phyloP scores from a whole-genome alignment of 2,113 vertebrate genomes.

The Castor canadensis region DNA sequence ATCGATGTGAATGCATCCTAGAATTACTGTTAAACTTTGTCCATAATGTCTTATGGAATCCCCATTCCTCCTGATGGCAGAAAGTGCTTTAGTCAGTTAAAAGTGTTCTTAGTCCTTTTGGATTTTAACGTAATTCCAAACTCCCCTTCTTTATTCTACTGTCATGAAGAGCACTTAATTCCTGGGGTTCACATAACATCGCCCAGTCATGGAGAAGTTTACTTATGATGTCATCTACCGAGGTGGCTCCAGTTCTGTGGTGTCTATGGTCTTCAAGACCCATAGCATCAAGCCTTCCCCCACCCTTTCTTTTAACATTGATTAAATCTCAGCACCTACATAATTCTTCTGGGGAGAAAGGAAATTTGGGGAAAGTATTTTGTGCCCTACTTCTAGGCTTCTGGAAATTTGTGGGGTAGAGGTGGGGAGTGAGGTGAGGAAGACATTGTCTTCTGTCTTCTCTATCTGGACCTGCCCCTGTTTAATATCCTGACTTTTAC shows the following conservation, averaged over 20 bases:
- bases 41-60: not conserved
- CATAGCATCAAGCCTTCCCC: too few species aligned
- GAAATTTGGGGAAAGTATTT: not conserved
- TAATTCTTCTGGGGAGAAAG: not conserved
- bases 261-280: not conserved
- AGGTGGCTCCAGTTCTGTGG: rapidly evolving
- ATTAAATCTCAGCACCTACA: not conserved
- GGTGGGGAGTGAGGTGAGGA: rapidly evolving
- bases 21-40: not conserved
- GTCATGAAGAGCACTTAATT: rapidly evolving
- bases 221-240: rapidly evolving
- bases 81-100: not conserved
- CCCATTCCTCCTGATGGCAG: not conserved
- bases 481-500: rapidly evolving
- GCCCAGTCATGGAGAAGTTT: rapidly evolving
- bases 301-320: not conserved
- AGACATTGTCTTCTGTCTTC: rapidly evolving
- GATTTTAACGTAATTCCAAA: not conserved
- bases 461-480: not conserved
- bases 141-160: not conserved
- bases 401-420: not conserved
- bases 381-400: not conserved
- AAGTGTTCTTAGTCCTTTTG: not conserved
- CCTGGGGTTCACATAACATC: rapidly evolving
- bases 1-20: not conserved